A percentile compares a stretch with the other conserved stretches of the same genome.
phyloP scores from a whole-genome alignment of 2,113 vertebrate species.

The Pteropus alecto region DNA sequence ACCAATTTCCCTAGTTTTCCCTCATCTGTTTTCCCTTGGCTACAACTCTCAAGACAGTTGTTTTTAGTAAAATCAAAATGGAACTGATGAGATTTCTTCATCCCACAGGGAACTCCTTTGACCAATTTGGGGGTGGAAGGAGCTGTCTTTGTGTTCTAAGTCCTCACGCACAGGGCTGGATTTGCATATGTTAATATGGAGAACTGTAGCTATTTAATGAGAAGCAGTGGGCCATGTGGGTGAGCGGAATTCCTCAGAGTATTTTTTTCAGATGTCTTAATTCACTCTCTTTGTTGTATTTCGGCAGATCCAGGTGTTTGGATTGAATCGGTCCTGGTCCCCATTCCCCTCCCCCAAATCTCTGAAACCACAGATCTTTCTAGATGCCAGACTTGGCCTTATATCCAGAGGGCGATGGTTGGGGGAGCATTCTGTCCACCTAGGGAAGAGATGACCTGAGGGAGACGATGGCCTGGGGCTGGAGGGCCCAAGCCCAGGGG shows the following conservation, averaged over 20 bases:
- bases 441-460: not conserved
- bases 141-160: slow-evolving; percentile 31
- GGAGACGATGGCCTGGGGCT: not conserved
- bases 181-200: slow-evolving; percentile 77
- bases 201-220: slow-evolving; percentile 61
- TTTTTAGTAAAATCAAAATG: slow-evolving; percentile 10
- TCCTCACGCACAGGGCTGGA: not conserved
- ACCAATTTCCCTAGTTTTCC: not conserved
- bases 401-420: not conserved
- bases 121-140: not conserved
- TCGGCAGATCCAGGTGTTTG: slow-evolving; percentile 72
- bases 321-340: slow-evolving; percentile 39
- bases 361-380: slow-evolving; percentile 50
- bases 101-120: not conserved
- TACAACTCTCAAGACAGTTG: not conserved
- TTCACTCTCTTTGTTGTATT: slow-evolving; percentile 72
- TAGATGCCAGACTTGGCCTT: slow-evolving; percentile 8
- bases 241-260: slow-evolving; percentile 71
- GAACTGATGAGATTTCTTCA: not conserved
- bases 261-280: slow-evolving; percentile 77
- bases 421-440: not conserved
- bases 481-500: not conserved
- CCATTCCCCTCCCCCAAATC: slow-evolving; percentile 25
- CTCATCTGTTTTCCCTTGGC: not conserved
- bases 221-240: slow-evolving; percentile 75